Conservation (phyloP, 2,113 vertebrate species). For the Perca schrenkii region DNA sequence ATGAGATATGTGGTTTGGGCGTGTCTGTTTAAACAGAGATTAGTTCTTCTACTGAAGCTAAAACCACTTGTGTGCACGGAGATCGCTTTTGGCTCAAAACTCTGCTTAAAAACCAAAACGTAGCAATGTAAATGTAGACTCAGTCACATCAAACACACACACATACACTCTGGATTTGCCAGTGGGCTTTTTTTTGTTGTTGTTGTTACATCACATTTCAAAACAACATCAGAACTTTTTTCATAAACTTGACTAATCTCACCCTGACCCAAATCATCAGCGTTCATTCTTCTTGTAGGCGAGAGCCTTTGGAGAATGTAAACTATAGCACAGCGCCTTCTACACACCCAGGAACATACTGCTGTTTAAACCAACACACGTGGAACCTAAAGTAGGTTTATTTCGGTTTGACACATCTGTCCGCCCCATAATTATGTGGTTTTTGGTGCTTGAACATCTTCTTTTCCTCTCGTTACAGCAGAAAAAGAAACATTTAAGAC, state of each 20-base stretch:
- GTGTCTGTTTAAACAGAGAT: too few relatives aligned
- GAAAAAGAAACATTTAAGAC: not conserved
- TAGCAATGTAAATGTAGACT: too few relatives aligned
- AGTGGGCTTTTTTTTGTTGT: not conserved
- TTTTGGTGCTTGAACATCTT: not conserved
- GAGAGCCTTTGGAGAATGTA: not conserved
- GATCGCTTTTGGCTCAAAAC: too few relatives aligned
- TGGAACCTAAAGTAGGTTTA: not conserved
- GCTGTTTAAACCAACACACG: not conserved
- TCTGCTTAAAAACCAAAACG: too few relatives aligned
- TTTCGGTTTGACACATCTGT: not conserved
- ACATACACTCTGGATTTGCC: not conserved
- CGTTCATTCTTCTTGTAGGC: not conserved
- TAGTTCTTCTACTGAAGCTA: too few relatives aligned
- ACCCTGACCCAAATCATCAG: slow-evolving; percentile 18
- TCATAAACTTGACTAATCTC: slow-evolving; percentile 24
- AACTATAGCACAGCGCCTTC: not conserved
- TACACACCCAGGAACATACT: not conserved
- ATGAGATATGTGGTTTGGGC: too few relatives aligned
- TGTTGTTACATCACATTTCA: slow-evolving; percentile 10
- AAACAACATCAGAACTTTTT: slow-evolving; percentile 41
- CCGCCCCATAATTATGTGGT: slow-evolving; percentile 1
- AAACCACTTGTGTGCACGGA: too few relatives aligned
- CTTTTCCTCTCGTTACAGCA: not conserved
- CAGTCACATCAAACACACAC: slow-evolving; percentile 12